phyloP scores from a whole-genome alignment of 2,797 vertebrate species.

The Epinephelus coioides region DNA sequence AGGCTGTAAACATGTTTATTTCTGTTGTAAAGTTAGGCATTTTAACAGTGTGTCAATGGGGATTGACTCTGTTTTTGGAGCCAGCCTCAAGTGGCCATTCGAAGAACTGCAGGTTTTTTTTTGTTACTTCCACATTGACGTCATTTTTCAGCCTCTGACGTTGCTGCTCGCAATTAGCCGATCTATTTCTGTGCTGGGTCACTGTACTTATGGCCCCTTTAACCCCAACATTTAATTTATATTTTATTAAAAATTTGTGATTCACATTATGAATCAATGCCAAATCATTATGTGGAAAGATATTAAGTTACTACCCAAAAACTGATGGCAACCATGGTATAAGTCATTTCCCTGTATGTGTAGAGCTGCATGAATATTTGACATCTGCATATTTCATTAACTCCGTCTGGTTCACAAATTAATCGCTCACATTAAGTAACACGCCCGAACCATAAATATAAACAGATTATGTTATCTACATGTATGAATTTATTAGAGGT shows the following conservation, averaged over 20 bases:
- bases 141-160: too few species aligned
- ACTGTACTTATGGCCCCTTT: not conserved
- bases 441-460: too few species aligned
- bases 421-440: slow-evolving; percentile 1
- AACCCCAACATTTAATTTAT: slow-evolving; percentile 11
- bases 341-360: not conserved
- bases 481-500: not conserved
- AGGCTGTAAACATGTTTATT: too few species aligned
- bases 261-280: slow-evolving; percentile 5
- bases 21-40: too few species aligned
- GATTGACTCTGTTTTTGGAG: too few species aligned
- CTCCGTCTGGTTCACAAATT: not conserved
- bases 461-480: not conserved
- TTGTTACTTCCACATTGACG: too few species aligned
- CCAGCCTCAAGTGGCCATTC: too few species aligned
- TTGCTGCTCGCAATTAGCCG: not conserved
- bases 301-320: not conserved
- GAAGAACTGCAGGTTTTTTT: too few species aligned
- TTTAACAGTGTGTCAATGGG: too few species aligned
- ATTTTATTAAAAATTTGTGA: not conserved
- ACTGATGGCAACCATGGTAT: not conserved
- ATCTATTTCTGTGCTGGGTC: not conserved
- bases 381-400: slow-evolving; percentile 8
- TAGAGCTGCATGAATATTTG: not conserved
- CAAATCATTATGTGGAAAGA: not conserved